These are phyloP conservation scores for Picathartes gymnocephalus DNA, from an alignment of 2,113 vertebrate genomes.

Conservation along the genomic window DNA sequence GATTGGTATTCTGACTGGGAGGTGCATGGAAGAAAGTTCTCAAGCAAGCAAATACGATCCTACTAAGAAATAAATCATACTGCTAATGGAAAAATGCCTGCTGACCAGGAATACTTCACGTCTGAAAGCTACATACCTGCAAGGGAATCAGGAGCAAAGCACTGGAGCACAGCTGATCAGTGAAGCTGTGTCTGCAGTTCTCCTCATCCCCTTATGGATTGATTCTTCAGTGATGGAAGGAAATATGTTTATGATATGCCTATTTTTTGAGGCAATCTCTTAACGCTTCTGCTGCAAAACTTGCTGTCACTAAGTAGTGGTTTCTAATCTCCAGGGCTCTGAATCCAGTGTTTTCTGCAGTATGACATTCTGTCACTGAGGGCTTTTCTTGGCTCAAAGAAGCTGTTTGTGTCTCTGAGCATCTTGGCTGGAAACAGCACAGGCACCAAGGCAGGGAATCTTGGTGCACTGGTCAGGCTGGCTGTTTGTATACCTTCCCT, in stretches of 20 bases:
- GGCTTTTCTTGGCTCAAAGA: not conserved
- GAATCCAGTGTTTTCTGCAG: not conserved
- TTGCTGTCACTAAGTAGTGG: not conserved
- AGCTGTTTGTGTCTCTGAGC: not conserved
- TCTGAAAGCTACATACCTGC: not conserved
- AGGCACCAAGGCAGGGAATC: not conserved
- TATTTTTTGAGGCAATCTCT: not conserved
- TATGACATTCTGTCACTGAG: not conserved
- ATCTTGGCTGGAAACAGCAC: not conserved
- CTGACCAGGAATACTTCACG: not conserved
- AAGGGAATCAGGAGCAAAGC: not conserved
- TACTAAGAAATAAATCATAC: not conserved
- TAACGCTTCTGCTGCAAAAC: not conserved
- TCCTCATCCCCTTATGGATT: not conserved
- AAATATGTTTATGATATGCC: not conserved
- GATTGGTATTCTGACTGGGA: not conserved
- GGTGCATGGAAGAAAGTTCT: not conserved
- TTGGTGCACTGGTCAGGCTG: not conserved
- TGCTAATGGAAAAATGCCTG: not conserved
- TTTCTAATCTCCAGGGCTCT: not conserved
- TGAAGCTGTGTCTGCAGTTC: not conserved
- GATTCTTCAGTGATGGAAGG: not conserved
- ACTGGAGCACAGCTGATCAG: not conserved
- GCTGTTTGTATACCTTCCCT: not conserved
- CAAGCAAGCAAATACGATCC: not conserved